Conservation (phyloP, 2,888 invertebrate species). For the Criorhina ranunculi region DNA sequence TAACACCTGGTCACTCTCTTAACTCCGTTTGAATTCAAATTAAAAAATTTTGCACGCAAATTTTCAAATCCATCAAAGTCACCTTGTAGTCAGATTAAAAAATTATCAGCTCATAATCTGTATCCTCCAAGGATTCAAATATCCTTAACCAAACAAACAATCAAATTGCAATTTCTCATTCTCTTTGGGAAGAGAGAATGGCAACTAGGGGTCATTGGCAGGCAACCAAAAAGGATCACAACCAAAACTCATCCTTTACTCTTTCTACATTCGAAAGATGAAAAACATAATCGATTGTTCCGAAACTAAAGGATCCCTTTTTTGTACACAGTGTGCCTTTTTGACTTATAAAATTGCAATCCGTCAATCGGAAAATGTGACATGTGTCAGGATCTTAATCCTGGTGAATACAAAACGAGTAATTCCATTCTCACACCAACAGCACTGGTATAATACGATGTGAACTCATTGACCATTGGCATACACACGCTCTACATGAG, state of each 20-base stretch:
- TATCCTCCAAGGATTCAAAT: constrained; percentile 45
- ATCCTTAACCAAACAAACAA: constrained; percentile 74
- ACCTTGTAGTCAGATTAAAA: constrained; percentile 66
- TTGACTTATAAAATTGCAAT: constrained; percentile 63
- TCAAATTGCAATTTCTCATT: constrained; percentile 72
- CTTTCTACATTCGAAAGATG: no score
- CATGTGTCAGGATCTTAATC: constrained; percentile 71
- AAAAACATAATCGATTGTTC: constrained; percentile 72
- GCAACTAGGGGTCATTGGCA: constrained; percentile 41
- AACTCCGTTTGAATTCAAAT: constrained; percentile 9
- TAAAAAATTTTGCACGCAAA: constrained; percentile 50
- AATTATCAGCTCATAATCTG: constrained; percentile 75
- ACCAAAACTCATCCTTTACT: background rate
- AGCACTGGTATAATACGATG: constrained; percentile 15
- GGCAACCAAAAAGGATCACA: constrained; percentile 36
- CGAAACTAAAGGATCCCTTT: constrained; percentile 31
- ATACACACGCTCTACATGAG: constrained; percentile 33
- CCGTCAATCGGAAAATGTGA: constrained; percentile 74
- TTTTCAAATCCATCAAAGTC: constrained; percentile 72
- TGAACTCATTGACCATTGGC: constrained; percentile 55
- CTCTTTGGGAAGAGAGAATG: constrained; percentile 6
- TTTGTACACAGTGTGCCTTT: constrained; percentile 40
- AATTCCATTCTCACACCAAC: constrained; percentile 27
- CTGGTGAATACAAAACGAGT: constrained; percentile 59
- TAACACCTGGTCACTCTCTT: constrained; percentile 12